Percentiles rank a stretch among this genome's conserved stretches.
phyloP scores from a whole-genome alignment of 1,140 invertebrate genomes.

The Tetramorium parvispinum region DNA sequence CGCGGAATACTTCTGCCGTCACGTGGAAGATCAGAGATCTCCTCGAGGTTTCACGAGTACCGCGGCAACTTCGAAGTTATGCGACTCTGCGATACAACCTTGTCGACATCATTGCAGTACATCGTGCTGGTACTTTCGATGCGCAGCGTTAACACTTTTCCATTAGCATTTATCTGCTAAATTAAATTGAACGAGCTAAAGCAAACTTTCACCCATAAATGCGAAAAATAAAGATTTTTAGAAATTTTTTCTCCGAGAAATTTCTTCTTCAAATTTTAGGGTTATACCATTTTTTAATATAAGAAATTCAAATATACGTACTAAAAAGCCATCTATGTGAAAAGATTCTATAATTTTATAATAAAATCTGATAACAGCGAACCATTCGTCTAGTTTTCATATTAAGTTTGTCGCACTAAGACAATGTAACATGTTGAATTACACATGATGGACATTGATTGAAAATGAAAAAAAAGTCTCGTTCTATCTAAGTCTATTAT shows the following conservation, averaged over 20 bases:
- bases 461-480: constrained; percentile 33
- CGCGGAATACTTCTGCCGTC: constrained; percentile 1
- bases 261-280: not conserved
- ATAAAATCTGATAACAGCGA: constrained; percentile 3
- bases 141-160: constrained; percentile 23
- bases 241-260: not conserved
- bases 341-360: not conserved
- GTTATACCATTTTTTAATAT: not conserved
- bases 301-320: not conserved
- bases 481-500: not conserved
- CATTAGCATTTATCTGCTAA: constrained; percentile 17
- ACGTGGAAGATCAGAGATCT: constrained; percentile 17
- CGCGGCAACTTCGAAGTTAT: constrained; percentile 7
- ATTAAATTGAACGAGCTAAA: constrained; percentile 18
- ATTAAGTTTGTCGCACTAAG: constrained; percentile 2
- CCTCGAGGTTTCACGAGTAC: not conserved
- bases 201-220: not conserved
- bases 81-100: constrained; percentile 17
- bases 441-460: constrained; percentile 2
- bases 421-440: not conserved
- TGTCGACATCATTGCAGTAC: constrained; percentile 17
- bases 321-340: not conserved
- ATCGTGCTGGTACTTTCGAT: constrained; percentile 22
- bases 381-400: not conserved
- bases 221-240: not conserved